Evolutionary conservation across 2,797 vertebrate species (phyloP).

Genomic region (Nasua narica): DNA sequence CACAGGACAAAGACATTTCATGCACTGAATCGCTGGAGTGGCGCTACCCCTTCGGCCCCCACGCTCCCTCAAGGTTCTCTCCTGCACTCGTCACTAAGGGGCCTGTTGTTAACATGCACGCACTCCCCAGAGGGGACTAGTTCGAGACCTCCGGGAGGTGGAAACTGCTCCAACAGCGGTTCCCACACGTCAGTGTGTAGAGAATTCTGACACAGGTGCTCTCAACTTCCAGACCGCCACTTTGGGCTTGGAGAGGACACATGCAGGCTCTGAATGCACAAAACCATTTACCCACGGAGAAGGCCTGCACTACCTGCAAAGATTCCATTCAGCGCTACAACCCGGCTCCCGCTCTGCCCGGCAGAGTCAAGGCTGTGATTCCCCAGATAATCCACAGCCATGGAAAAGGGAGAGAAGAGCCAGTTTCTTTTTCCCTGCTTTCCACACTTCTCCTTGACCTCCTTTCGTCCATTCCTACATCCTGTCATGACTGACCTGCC

Average conservation of each 20-base stretch:
- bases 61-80: neutral
- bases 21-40: neutral
- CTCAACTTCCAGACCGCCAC: neutral
- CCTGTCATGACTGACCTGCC: neutral
- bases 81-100: neutral
- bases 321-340: neutral
- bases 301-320: neutral
- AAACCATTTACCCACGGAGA: neutral
- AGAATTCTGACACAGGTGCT: neutral
- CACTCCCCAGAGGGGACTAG: neutral
- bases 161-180: neutral
- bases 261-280: neutral
- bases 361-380: accelerated
- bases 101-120: neutral
- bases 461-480: neutral
- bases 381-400: neutral
- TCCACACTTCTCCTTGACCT: neutral
- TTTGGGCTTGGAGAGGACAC: neutral
- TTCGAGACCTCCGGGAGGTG: neutral
- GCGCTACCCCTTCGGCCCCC: neutral
- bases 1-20: neutral
- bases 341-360: neutral
- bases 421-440: neutral
- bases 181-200: neutral
- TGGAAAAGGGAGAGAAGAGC: neutral